phyloP scores from a whole-genome alignment of 1,140 invertebrate genomes.

The Cotesia typhae region DNA sequence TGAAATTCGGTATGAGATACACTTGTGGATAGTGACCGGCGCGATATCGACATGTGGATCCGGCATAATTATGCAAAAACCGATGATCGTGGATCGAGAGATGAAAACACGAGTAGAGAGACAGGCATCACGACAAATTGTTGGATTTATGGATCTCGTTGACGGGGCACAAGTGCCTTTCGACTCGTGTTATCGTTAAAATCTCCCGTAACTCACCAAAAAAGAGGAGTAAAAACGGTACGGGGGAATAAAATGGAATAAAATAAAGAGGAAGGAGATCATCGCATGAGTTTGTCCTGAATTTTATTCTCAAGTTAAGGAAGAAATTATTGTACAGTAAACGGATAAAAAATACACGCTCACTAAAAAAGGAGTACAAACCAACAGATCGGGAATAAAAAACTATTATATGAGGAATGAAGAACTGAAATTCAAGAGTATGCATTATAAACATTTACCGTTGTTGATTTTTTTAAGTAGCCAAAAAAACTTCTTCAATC shows the following conservation, averaged over 20 bases:
- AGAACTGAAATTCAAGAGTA: too few species aligned
- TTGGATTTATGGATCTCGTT: slow-evolving; percentile 60
- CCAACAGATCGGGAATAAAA: too few species aligned
- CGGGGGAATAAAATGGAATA: slow-evolving; percentile 24
- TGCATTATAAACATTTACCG: too few species aligned
- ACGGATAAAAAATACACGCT: slow-evolving; percentile 17
- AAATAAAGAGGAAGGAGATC: slow-evolving; percentile 20
- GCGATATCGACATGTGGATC: slow-evolving; percentile 45
- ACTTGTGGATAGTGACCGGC: not conserved
- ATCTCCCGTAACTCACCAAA: slow-evolving; percentile 55
- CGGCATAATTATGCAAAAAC: slow-evolving; percentile 56
- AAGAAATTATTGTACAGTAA: too few species aligned
- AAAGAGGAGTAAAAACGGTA: slow-evolving; percentile 24
- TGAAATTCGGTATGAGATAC: slow-evolving; percentile 6
- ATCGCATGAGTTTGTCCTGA: slow-evolving; percentile 23
- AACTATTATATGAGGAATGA: not conserved
- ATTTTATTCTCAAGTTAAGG: not conserved
- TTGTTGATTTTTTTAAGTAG: too few species aligned
- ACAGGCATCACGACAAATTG: slow-evolving; percentile 59
- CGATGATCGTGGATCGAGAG: slow-evolving; percentile 40
- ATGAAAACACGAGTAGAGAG: slow-evolving; percentile 56
- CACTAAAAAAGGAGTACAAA: not conserved
- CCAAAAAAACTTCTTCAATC: too few species aligned
- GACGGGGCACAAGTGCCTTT: slow-evolving; percentile 50
- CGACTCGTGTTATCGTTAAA: slow-evolving; percentile 54